These are phyloP conservation scores for Crocallis elinguaria DNA, from an alignment of 2,888 invertebrate genomes.

Conservation along the genomic window DNA sequence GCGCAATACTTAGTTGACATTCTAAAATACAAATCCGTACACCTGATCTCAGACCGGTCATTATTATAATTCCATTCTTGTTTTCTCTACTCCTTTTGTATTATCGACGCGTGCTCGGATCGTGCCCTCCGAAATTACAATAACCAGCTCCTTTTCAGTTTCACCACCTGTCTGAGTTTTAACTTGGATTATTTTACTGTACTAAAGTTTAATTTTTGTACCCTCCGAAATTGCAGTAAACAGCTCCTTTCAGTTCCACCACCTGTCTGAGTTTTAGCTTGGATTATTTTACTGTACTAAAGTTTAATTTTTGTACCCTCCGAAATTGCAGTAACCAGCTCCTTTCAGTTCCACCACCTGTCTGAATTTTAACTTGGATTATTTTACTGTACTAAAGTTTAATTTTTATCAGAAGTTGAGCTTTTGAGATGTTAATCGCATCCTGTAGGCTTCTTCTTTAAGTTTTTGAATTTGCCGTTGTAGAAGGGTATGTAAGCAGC, in stretches of 20 bases:
- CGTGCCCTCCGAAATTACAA: constrained; percentile 39
- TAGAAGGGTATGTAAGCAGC: constrained; percentile 89
- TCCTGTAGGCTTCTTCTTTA: constrained; percentile 26
- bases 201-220: constrained; percentile 3
- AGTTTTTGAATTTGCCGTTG: constrained; percentile 85
- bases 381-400: neutral
- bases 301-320: constrained; percentile 29
- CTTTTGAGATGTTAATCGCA: constrained; percentile 21
- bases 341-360: constrained; percentile 25
- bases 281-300: neutral
- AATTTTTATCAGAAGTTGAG: neutral
- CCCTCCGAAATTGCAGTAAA: constrained; percentile 41
- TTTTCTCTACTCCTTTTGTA: constrained; percentile 57
- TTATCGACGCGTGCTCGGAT: constrained; percentile 57
- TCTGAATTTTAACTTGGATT: constrained; percentile 18
- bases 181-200: constrained; percentile 5
- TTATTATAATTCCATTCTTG: constrained; percentile 71
- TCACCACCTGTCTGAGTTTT: constrained; percentile 30
- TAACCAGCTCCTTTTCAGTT: constrained; percentile 28
- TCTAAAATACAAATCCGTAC: constrained; percentile 75
- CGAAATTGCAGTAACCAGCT: constrained; percentile 37
- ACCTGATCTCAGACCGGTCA: constrained; percentile 78
- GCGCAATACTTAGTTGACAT: constrained; percentile 74
- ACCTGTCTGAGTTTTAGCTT: constrained; percentile 28
- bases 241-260: constrained; percentile 21